A percentile compares a stretch with the other conserved stretches of the same genome.
phyloP scores from a whole-genome alignment of 2,797 vertebrate species.

The Malacoraja senta region DNA sequence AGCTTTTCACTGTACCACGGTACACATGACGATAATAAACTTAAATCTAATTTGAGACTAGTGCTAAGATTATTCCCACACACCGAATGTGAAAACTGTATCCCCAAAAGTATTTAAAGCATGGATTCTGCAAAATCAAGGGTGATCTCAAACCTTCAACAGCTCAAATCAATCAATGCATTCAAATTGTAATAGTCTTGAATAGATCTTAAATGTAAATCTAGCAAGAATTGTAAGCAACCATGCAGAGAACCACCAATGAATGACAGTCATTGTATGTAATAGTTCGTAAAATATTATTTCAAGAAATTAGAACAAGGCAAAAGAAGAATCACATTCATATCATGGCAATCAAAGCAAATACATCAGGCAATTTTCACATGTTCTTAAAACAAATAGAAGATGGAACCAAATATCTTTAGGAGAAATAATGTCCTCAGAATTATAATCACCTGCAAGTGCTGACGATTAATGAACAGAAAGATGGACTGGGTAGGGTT shows the following conservation, averaged over 20 bases:
- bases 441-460: conserved; percentile 78
- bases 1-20: too few species aligned
- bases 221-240: background rate
- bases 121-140: background rate
- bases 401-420: background rate
- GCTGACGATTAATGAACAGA: conserved; percentile 98
- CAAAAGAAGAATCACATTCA: background rate
- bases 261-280: background rate
- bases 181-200: background rate
- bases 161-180: background rate
- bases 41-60: too few species aligned
- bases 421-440: background rate
- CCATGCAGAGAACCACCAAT: background rate
- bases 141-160: background rate
- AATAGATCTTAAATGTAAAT: background rate
- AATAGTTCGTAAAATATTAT: background rate
- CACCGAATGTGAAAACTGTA: background rate
- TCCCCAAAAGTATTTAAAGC: too few species aligned
- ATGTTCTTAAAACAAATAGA: background rate
- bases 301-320: background rate
- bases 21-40: too few species aligned
- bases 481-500: conserved; percentile 98
- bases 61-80: background rate
- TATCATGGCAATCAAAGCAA: background rate
- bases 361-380: background rate